phyloP scores from a whole-genome alignment of 2,797 vertebrate species.

The Pantherophis vulpinus region DNA sequence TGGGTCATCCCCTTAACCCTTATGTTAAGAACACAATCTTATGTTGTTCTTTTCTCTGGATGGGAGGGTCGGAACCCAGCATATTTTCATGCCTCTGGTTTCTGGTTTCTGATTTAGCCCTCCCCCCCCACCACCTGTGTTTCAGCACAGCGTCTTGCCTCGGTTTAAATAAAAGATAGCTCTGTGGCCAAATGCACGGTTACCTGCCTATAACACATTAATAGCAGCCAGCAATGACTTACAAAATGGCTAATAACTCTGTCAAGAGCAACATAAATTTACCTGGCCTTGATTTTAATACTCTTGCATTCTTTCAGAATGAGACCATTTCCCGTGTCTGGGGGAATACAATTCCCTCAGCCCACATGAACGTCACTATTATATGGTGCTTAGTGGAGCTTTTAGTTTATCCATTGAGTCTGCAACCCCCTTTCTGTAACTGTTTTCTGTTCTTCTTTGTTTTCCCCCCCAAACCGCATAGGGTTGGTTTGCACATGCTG shows the following conservation, averaged over 20 bases:
- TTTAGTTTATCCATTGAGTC: not conserved
- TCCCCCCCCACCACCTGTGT: not conserved
- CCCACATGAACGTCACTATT: not conserved
- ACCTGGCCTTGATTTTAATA: conserved; percentile 5
- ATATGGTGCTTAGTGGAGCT: not conserved
- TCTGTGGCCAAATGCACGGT: not conserved
- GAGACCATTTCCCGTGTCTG: not conserved
- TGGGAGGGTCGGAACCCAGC: not conserved
- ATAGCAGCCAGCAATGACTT: conserved; percentile 15
- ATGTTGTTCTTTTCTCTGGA: not conserved
- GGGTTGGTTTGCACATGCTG: not conserved
- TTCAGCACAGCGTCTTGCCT: not conserved
- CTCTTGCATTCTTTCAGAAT: not conserved
- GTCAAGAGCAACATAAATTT: conserved; percentile 28
- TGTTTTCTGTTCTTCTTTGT: not conserved
- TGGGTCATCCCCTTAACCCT: not conserved
- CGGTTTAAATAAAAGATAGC: conserved; percentile 25
- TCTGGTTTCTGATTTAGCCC: not conserved
- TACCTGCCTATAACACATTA: conserved; percentile 10
- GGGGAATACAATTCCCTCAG: not conserved
- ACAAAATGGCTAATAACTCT: conserved; percentile 24
- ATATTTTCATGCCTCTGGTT: not conserved
- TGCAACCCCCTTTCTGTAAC: not conserved
- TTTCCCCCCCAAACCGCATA: too few relatives aligned
- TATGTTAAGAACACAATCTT: too few relatives aligned